Conservation (phyloP, 2,113 vertebrate genomes). For the Malurus cyaneus region DNA sequence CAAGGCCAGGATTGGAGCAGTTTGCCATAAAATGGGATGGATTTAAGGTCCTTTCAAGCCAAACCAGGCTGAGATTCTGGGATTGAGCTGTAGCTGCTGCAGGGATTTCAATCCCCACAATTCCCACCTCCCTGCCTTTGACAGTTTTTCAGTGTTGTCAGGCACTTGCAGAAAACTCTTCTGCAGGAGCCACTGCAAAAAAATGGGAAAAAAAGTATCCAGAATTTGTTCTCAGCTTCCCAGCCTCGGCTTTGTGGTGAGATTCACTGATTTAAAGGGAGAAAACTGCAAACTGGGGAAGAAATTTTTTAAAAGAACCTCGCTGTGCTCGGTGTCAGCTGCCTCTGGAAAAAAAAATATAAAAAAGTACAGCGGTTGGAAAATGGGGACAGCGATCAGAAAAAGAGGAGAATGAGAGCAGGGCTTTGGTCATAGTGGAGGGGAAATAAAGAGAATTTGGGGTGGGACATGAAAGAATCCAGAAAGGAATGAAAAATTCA, state of each 20-base stretch:
- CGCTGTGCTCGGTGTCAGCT: neutral
- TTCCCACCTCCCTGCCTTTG: neutral
- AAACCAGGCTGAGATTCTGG: neutral
- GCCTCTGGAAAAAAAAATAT: neutral
- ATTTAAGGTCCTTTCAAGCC: neutral
- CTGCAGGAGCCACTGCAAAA: neutral
- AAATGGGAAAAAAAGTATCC: neutral
- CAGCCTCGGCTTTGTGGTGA: neutral
- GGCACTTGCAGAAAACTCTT: neutral
- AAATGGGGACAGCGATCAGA: neutral
- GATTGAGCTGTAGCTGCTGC: neutral
- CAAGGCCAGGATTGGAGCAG: neutral
- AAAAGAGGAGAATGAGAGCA: neutral
- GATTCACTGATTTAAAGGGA: neutral
- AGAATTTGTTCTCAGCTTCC: neutral
- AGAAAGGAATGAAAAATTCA: neutral
- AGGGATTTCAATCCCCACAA: neutral
- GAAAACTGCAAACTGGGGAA: neutral
- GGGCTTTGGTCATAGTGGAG: neutral
- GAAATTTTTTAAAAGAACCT: neutral
- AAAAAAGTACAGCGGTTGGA: neutral
- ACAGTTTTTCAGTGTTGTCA: neutral
- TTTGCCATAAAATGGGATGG: neutral
- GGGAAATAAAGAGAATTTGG: neutral
- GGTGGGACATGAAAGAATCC: neutral